Evolutionary conservation across 2,888 invertebrate genomes (phyloP).

Genomic region (Eupithecia subfuscata): DNA sequence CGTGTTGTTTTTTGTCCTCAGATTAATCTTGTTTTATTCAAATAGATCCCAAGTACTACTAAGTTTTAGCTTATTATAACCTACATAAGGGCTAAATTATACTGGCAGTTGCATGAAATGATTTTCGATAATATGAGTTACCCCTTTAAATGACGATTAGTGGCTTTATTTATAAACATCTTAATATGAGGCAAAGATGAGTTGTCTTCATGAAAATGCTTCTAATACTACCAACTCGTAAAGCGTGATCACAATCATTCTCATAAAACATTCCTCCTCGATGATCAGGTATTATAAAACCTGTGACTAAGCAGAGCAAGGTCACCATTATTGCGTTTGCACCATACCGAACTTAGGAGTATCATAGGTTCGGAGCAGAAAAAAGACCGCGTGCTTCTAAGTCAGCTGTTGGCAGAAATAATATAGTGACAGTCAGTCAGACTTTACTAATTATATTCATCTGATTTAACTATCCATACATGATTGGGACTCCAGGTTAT

Average conservation of each 20-base stretch:
- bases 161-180: not conserved
- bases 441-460: not conserved
- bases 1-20: not conserved
- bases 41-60: not conserved
- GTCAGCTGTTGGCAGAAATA: not conserved
- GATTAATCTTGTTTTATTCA: not conserved
- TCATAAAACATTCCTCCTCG: not conserved
- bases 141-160: not conserved
- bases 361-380: not conserved
- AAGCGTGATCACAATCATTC: not conserved
- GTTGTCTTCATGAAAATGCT: not conserved
- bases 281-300: slow-evolving; percentile 8
- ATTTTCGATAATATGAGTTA: not conserved
- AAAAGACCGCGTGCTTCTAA: not conserved
- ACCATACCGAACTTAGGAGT: not conserved
- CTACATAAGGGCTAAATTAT: not conserved
- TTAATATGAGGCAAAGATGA: not conserved
- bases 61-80: not conserved
- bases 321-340: not conserved
- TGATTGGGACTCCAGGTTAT: not conserved
- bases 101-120: not conserved
- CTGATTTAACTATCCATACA: not conserved
- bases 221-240: not conserved
- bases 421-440: not conserved
- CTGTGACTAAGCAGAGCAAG: slow-evolving; percentile 21